These are phyloP conservation scores for Gymnobelideus leadbeateri DNA, from an alignment of 2,113 vertebrate genomes.

Conservation along the genomic window DNA sequence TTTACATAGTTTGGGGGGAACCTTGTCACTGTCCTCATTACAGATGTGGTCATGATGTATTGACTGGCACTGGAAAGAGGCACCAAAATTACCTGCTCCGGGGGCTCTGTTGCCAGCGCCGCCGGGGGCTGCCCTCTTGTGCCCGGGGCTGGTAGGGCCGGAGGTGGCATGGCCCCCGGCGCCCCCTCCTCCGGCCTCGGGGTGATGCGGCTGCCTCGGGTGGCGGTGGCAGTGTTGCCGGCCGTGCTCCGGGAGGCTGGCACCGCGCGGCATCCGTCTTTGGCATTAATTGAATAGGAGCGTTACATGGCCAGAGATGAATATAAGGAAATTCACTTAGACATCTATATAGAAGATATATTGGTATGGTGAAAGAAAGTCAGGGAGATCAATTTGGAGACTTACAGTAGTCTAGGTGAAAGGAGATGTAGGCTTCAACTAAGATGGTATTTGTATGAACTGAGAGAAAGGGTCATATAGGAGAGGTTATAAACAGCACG, in stretches of 20 bases:
- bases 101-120: not conserved
- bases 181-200: not conserved
- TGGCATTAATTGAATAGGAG: not conserved
- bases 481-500: not conserved
- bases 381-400: not conserved
- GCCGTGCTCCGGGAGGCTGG: constrained; percentile 87
- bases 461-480: not conserved
- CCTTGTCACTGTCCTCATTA: too few relatives aligned
- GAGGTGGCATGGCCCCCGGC: constrained; percentile 61
- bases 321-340: not conserved
- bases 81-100: not conserved
- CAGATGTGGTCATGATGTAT: too few relatives aligned
- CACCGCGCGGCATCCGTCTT: constrained; percentile 85
- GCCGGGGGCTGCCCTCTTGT: constrained; percentile 50
- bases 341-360: not conserved
- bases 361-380: not conserved
- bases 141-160: constrained; percentile 69
- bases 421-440: not conserved
- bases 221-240: constrained; percentile 83
- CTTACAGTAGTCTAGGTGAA: not conserved
- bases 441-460: not conserved
- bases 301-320: not conserved
- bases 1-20: too few relatives aligned
- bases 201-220: constrained; percentile 63
- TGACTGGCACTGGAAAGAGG: too few relatives aligned